Evolutionary conservation across 2,888 invertebrate species (phyloP), one percentile per base, ranked within the genome.

Genomic region (Melipona beecheii): DNA sequence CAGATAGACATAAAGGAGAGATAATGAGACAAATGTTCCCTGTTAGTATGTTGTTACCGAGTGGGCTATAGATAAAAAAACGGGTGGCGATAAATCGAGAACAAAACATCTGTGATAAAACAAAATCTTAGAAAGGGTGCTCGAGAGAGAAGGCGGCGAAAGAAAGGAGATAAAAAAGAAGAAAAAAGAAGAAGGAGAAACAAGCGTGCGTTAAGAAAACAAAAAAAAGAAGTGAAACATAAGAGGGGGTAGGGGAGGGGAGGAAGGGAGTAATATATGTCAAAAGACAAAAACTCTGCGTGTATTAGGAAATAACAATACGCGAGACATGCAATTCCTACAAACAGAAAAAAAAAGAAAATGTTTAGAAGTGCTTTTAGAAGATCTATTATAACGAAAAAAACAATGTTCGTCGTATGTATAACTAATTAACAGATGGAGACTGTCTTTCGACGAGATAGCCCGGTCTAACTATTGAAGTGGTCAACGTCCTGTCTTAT

Each of bases 71-170:
- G 74, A 69, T 75, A 56, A 70, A 75, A 68, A 36, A 36, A 71
- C 81, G 85, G 85, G 89, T 77, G 84, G 69, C 79, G 74, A 79
- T 87, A 84, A 90, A 80, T 83, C 84, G 89, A 90, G 87, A 89
- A 90, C 81, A 86, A 91, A 92, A 92, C 91, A 93, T 92, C 92
- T 92, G 92, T 92, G 93, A 92, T 91, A 89, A 91, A 90, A 86
- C 90, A 89, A 90, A 91, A 90, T 90, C 89, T 88, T 90, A 91
- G 89, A 82, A 86, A 83, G 85, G 89, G 90, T 90, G 89, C 89
- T 92, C 89, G 91, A 89, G 89, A 80, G 91, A 90, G 89, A 91
- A 75, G 80, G 77, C 56, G 58, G 62, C 70, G 73, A 74, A 52
- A 76, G 58, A 69, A 21, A 56, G 60, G 60, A 49, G 68, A 52